Evolutionary conservation across 2,888 invertebrate species (phyloP).

Genomic region (Tetanocera ferruginea): DNA sequence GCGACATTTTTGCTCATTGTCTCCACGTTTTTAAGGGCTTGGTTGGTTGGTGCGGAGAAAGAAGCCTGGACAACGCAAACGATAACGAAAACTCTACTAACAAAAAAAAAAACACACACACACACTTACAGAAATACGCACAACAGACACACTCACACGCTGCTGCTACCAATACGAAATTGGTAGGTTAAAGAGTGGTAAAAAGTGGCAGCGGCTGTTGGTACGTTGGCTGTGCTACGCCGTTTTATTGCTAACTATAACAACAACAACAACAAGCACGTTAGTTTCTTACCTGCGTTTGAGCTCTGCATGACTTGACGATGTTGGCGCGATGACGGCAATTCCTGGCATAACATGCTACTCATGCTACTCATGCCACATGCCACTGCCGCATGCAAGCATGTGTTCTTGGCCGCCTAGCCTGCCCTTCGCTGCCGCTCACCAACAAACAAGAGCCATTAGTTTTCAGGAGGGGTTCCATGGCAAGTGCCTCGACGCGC

Average conservation of each 20-base stretch:
- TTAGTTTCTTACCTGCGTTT: background rate
- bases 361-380: conserved; percentile 38
- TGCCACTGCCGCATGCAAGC: conserved; percentile 14
- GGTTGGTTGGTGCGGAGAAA: background rate
- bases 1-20: conserved; percentile 16
- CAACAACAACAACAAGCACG: conserved; percentile 14
- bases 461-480: conserved; percentile 15
- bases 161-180: conserved; percentile 9
- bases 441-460: background rate
- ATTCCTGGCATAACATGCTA: conserved; percentile 39
- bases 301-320: conserved; percentile 14
- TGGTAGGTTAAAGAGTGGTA: conserved; percentile 24
- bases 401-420: background rate
- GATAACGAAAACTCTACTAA: conserved; percentile 17
- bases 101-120: conserved; percentile 4
- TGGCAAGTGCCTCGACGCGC: conserved; percentile 22
- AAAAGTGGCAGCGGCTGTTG: conserved; percentile 20
- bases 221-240: conserved; percentile 17
- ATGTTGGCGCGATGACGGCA: conserved; percentile 37
- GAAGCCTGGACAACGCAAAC: background rate
- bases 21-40: conserved; percentile 23
- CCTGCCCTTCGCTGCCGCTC: conserved; percentile 2
- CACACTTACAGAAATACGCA: background rate
- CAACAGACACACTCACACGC: background rate
- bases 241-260: conserved; percentile 33